A percentile compares a stretch with the other conserved stretches of the same genome.
These are phyloP conservation scores for Lordiphosa fenestrarum DNA, from an alignment of 2,888 invertebrate species.

Conservation along the genomic window DNA sequence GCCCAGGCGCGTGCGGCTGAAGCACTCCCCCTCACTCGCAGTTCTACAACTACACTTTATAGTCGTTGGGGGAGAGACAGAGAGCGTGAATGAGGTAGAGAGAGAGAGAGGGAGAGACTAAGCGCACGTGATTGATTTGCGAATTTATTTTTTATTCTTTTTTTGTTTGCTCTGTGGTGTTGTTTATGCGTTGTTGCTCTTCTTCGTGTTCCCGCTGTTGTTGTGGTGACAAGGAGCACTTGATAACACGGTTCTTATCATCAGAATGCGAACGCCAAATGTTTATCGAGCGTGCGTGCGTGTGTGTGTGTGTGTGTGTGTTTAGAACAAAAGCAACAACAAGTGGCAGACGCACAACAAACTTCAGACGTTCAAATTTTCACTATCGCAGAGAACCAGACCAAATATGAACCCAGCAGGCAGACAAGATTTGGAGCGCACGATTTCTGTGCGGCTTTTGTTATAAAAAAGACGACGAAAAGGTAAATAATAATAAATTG, in stretches of 20 bases:
- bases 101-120: not conserved
- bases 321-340: conserved; percentile 17
- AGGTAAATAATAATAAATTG: conserved; percentile 57
- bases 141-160: conserved; percentile 28
- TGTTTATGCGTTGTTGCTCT: conserved; percentile 31
- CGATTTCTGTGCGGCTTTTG: conserved; percentile 34
- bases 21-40: conserved; percentile 3
- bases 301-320: conserved; percentile 6
- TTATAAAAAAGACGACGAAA: conserved; percentile 54
- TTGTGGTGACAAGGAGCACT: conserved; percentile 11
- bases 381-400: not conserved
- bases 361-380: conserved; percentile 14
- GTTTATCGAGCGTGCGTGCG: conserved; percentile 37
- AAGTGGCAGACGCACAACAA: conserved; percentile 27
- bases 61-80: conserved; percentile 1
- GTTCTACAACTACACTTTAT: not conserved
- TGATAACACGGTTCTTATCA: conserved; percentile 46
- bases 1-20: conserved; percentile 5
- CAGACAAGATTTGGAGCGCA: conserved; percentile 31
- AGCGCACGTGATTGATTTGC: conserved; percentile 62
- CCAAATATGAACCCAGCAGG: conserved; percentile 22
- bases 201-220: not conserved
- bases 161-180: conserved; percentile 26
- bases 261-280: conserved; percentile 32
- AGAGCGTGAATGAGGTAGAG: too few species aligned